Evolutionary conservation across 2,888 invertebrate genomes (phyloP), one percentile per base, ranked within the genome.

Genomic region (Sphaerophoria taeniata): DNA sequence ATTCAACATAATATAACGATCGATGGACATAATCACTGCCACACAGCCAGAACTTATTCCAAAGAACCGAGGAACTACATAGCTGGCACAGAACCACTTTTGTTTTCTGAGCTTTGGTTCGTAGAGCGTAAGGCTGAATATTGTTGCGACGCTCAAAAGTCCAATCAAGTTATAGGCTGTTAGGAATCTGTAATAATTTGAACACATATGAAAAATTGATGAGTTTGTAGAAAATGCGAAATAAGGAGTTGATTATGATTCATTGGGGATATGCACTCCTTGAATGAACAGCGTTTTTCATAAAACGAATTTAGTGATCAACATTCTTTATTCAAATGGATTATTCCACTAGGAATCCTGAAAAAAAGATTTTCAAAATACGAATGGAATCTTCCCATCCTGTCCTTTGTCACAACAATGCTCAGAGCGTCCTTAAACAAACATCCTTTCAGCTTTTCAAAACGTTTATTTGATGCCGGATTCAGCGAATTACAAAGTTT

Each of bases 31-130:
- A 73, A 97, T 95, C 89, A 96, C 95, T 33, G 97, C 97, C 88
- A 97, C 96, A 92, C 96, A 96, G 53, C 97, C 97, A 88, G 97
- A 97, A 89, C 96, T 96, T 76, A 97, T 93, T 63, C 97, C 97
- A 92, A 97, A 97, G 87, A 95, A 95, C 77, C 97, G 94, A 92
- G 96, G 94, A 69, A 96, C 92, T 6, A 97, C 96, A 87, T 96
- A 89, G 2, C 89, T 89, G 45, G 89, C 87, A 75, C 92, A 93
- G 90, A 89, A 92, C 90, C 87, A 91, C 87, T 87, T 88, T 47
- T 89, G 87, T 49, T 24, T 88, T 87, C 45, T 87, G 85, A 16
- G 87, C 88, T 49, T 90, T 79, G 51, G 91, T 88, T 16, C 90
- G 87, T 6, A 92, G 88, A n/a, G 92, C 87, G 87, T 91, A 91